phyloP scores from a whole-genome alignment of 2,797 vertebrate species.

The Neoniphon sammara region DNA sequence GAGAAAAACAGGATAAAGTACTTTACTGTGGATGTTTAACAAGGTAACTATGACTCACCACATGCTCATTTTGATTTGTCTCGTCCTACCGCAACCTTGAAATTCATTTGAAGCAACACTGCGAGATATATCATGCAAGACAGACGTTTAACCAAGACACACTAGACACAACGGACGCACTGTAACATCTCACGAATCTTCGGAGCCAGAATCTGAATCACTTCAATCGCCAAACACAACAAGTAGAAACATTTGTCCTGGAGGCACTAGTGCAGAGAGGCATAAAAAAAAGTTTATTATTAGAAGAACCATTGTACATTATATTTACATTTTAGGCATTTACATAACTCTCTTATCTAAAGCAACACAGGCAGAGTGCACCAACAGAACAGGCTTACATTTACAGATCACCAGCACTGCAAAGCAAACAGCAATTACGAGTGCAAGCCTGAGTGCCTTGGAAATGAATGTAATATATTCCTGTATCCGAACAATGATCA shows the following conservation, averaged over 20 bases:
- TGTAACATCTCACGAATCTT: not conserved
- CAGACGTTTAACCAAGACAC: not conserved
- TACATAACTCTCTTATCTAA: not conserved
- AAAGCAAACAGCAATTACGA: no score
- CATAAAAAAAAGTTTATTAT: not conserved
- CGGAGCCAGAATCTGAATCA: not conserved
- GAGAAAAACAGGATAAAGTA: conserved; percentile 64
- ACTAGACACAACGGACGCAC: not conserved
- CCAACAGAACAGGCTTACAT: no score
- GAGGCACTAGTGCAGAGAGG: no score
- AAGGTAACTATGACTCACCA: conserved; percentile 55
- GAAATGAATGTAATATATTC: no score
- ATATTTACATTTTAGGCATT: not conserved
- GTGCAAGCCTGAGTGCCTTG: no score
- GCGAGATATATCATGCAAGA: conserved; percentile 16
- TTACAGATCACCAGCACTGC: no score
- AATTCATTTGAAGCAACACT: conserved; percentile 36
- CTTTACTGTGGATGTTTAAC: conserved; percentile 47
- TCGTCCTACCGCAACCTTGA: conserved; percentile 55
- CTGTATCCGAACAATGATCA: no score
- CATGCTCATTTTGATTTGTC: conserved; percentile 46
- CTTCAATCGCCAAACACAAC: conserved; percentile 15
- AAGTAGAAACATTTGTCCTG: conserved; percentile 12
- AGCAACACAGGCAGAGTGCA: not conserved
- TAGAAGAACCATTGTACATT: not conserved